Evolutionary conservation across 2,888 invertebrate species (phyloP), one percentile per base, ranked within the genome.

Genomic region (Ichneumoninae sp.): DNA sequence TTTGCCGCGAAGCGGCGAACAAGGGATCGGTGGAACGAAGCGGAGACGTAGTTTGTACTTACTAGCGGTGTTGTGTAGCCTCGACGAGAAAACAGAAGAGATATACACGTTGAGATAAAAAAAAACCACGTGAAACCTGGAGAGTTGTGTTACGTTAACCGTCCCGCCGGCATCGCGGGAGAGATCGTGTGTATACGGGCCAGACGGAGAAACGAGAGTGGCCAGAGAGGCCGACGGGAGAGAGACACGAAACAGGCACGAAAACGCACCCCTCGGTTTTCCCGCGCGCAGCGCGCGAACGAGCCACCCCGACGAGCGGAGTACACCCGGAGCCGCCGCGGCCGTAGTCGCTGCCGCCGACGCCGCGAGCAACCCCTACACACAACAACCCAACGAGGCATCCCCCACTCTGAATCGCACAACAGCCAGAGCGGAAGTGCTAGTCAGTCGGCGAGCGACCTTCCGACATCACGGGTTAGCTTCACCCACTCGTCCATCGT

Each of bases 371-470:
- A 91, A 90, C 92, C 92, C 91, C 92, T 92, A 93, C 93, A 94
- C 93, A 94, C 92, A 93, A 93, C 93, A 93, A 93, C 91, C 91
- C 93, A 93, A 92, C 93, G 92, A 91, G 91, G 91, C 90, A 91
- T 90, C 91, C 92, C 92, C 92, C 92, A 92, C 92, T 91, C 93
- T 92, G 91, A 93, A 93, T 93, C 93, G 93, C 93, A 93, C 93
- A 93, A 93, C 93, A 93, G 93, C 93, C 90, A 91, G 91, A 93
- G 90, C 93, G 93, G 93, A 93, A 93, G 93, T 93, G 88, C 91
- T 93, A 93, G 93, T 93, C 93, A 93, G 93, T 93, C 93, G 93
- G 93, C 93, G 93, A 93, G 93, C 93, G 93, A 93, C 93, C 93
- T 93, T 93, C 92, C 93, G 92, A 93, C 93, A 92, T 93, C 90